Evolutionary conservation across 30 jellyfish, hydroid and myxozoan species (phyloP).

Genomic region (Pelagia noctiluca): DNA sequence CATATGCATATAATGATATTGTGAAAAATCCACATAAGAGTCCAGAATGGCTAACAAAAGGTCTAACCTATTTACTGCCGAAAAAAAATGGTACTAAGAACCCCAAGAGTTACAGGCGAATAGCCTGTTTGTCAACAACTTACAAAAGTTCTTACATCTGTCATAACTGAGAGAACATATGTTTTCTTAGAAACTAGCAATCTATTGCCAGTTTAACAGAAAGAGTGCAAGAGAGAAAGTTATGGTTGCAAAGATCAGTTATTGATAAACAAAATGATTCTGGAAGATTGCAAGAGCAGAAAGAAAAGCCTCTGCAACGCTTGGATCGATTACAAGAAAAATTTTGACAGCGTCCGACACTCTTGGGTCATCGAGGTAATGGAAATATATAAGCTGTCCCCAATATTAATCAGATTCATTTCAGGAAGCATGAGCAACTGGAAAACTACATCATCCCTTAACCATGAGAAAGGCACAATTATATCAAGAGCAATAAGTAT

Average conservation of each 20-base stretch:
- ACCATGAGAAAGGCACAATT: neutral
- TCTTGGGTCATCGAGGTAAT: neutral
- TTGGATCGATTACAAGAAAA: slow-evolving; percentile 38
- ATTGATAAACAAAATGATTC: neutral
- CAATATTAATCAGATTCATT: neutral
- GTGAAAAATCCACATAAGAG: slow-evolving; percentile 1
- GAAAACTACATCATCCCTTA: neutral
- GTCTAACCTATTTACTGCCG: slow-evolving; percentile 11
- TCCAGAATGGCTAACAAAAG: slow-evolving; percentile 23
- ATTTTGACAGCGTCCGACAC: slow-evolving; percentile 25
- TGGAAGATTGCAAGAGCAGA: neutral
- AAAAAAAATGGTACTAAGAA: neutral
- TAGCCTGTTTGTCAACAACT: neutral
- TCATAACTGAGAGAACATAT: neutral
- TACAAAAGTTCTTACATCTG: neutral
- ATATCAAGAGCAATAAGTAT: neutral
- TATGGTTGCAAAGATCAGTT: slow-evolving; percentile 42
- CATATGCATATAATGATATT: neutral
- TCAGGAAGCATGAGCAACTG: neutral
- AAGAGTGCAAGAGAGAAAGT: slow-evolving; percentile 14
- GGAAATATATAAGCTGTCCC: neutral
- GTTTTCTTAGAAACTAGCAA: neutral
- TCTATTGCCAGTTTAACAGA: slow-evolving; percentile 16
- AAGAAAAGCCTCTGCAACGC: slow-evolving; percentile 2
- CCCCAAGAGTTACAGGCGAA: slow-evolving; percentile 12